These are phyloP conservation scores for Rhogogaster chlorosoma DNA, from an alignment of 2,888 invertebrate species.

Conservation along the genomic window DNA sequence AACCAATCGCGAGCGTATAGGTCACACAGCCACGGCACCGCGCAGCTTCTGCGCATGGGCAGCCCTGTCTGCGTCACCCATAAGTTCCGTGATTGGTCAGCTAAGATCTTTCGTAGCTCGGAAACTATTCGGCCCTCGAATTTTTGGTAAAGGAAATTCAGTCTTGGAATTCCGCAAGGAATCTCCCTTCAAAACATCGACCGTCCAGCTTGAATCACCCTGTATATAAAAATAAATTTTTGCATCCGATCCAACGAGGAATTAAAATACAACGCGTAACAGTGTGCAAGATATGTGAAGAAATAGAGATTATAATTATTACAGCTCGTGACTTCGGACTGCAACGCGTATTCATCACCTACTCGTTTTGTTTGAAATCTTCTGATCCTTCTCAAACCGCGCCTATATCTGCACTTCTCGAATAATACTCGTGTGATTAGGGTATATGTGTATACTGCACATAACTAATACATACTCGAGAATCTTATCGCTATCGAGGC, in stretches of 20 bases:
- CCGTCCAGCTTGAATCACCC: too few relatives aligned
- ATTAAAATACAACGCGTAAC: background rate
- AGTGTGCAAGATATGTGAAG: background rate
- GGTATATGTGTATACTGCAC: background rate
- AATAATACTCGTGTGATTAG: background rate
- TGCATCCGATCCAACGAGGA: background rate
- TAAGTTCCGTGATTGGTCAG: too few relatives aligned
- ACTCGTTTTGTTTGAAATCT: background rate
- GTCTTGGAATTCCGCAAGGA: too few relatives aligned
- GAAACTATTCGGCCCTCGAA: too few relatives aligned
- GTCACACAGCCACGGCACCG: too few relatives aligned
- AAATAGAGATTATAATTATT: background rate
- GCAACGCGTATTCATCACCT: background rate
- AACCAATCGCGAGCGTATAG: too few relatives aligned
- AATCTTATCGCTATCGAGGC: constrained; percentile 13
- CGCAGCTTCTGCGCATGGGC: too few relatives aligned
- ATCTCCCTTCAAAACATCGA: too few relatives aligned
- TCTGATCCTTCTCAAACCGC: background rate
- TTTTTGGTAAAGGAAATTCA: too few relatives aligned
- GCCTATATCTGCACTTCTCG: background rate
- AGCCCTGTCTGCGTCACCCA: too few relatives aligned
- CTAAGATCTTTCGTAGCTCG: too few relatives aligned
- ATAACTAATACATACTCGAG: background rate
- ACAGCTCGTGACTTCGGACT: too few relatives aligned
- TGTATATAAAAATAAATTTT: background rate